Evolutionary conservation across 2,888 invertebrate species (phyloP).

Genomic region (Himalopsyche japonica): DNA sequence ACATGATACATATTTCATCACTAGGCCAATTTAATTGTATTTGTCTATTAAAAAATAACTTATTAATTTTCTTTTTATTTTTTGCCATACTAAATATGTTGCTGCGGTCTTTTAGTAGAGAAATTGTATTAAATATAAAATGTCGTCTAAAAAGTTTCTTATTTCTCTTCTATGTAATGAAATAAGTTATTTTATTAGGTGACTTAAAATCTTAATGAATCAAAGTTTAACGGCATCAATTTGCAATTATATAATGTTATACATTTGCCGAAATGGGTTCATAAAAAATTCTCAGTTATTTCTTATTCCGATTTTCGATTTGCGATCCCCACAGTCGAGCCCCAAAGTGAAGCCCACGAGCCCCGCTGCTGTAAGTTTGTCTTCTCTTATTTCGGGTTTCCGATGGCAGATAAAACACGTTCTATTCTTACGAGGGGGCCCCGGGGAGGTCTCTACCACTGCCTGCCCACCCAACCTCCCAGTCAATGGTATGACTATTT

Average conservation of each 20-base stretch:
- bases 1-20: too few species aligned
- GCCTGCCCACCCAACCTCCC: neutral
- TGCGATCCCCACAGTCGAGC: neutral
- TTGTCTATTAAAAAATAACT: too few species aligned
- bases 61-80: too few species aligned
- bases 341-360: slow-evolving; percentile 3
- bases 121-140: too few species aligned
- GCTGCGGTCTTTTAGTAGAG: too few species aligned
- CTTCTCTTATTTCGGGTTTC: slow-evolving; percentile 39
- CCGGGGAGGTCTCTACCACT: slow-evolving; percentile 6
- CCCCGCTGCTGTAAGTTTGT: slow-evolving; percentile 20
- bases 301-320: neutral
- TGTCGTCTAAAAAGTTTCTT: too few species aligned
- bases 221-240: too few species aligned
- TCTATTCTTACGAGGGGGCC: slow-evolving; percentile 41
- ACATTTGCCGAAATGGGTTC: neutral
- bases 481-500: slow-evolving; percentile 3
- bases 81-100: too few species aligned
- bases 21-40: too few species aligned
- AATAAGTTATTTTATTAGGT: too few species aligned
- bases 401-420: slow-evolving; percentile 41
- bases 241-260: neutral
- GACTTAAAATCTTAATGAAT: too few species aligned
- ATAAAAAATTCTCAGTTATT: neutral
- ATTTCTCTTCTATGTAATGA: too few species aligned